Base-by-base conservation (phyloP, 92 coral and sea anemone genomes). In the Epizoanthus fatuus region DNA sequence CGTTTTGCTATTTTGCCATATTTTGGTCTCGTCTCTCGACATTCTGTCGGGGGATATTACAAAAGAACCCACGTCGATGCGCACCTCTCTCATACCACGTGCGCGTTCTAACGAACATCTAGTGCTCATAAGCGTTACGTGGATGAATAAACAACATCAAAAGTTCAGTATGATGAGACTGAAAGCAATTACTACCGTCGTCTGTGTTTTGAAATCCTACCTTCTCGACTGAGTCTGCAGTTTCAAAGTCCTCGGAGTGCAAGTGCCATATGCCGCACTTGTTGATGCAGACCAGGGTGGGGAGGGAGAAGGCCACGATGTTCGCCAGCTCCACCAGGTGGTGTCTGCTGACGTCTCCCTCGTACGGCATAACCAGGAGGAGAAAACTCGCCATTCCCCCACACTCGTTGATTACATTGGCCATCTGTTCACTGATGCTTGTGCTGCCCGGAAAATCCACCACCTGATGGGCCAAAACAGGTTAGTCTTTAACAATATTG, bases 381-480 rank as follows among this genome's bases (percentile, higher is more conserved):
- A 63, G 69, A 25, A 63, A 63, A 37, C 69, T 63, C 2, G 69
- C 69, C 69, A 63, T 63, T 15, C 69, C 69, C 40, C 69, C 69
- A 15, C 69, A 63, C 69, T 63, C 69, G 32, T 63, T 63, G 38
- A 63, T 63, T 15, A 63, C 69, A 5, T 9, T 29, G 1, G 69
- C 69, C 69, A 63, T 63, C 38, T 32, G 13, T 15, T 63, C 69
- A 3, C 69, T 63, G 69, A 63, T 63, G 69, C 69, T 63, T 15
- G 69, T 63, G 14, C 69, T 63, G 13, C 69, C 69, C 5, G 69
- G 69, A 20, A 63, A 63, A 29, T 63, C 69, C 14, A 63, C 69
- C 32, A 63, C 69, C 64, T 58, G 29, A 1, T 29, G 35, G 1
- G 35, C 35, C 35, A 58, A 58, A 58, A 17, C 13, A n/a, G 1